Percentiles rank a stretch among this genome's conserved stretches.
Conservation (phyloP, 2,888 invertebrate genomes). For the Tethea ocularis region DNA sequence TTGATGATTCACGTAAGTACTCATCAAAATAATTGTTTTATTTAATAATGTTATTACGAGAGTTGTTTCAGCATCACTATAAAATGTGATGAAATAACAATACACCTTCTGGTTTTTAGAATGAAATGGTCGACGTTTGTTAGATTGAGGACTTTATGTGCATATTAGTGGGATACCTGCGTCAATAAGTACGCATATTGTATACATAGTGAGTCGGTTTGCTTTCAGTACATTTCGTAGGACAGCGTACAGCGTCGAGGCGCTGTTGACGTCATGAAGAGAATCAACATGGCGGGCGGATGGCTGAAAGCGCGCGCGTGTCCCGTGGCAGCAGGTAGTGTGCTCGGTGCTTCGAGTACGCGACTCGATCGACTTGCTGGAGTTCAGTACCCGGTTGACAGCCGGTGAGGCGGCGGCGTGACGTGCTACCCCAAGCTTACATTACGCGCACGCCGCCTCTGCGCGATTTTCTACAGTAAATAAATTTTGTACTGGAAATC, state of each 20-base stretch:
- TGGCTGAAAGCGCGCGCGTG: slow-evolving; percentile 68
- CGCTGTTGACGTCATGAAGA: slow-evolving; percentile 66
- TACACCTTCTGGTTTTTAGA: background rate
- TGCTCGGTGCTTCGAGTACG: slow-evolving; percentile 52
- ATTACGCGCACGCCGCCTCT: slow-evolving; percentile 77
- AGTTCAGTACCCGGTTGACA: slow-evolving; percentile 83
- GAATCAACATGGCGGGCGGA: slow-evolving; percentile 67
- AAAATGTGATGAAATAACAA: too few relatives aligned
- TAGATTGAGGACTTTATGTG: background rate
- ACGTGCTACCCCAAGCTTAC: slow-evolving; percentile 48
- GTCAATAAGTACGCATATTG: slow-evolving; percentile 20
- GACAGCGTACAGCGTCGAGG: slow-evolving; percentile 17
- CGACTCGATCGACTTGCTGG: slow-evolving; percentile 53
- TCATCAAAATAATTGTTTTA: too few relatives aligned
- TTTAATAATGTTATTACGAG: too few relatives aligned
- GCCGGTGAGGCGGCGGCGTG: slow-evolving; percentile 80
- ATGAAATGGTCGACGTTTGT: background rate
- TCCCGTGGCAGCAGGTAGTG: slow-evolving; percentile 52
- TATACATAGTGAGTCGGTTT: slow-evolving; percentile 9
- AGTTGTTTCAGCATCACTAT: too few relatives aligned
- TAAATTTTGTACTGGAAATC: slow-evolving; percentile 64
- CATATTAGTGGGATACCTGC: slow-evolving; percentile 16
- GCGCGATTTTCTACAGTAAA: slow-evolving; percentile 76
- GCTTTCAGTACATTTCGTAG: slow-evolving; percentile 18
- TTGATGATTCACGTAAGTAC: too few relatives aligned